Percentiles rank a stretch among this genome's conserved stretches.
Conservation (phyloP, 2,797 vertebrate species). For the Leptatherina wallacei region DNA sequence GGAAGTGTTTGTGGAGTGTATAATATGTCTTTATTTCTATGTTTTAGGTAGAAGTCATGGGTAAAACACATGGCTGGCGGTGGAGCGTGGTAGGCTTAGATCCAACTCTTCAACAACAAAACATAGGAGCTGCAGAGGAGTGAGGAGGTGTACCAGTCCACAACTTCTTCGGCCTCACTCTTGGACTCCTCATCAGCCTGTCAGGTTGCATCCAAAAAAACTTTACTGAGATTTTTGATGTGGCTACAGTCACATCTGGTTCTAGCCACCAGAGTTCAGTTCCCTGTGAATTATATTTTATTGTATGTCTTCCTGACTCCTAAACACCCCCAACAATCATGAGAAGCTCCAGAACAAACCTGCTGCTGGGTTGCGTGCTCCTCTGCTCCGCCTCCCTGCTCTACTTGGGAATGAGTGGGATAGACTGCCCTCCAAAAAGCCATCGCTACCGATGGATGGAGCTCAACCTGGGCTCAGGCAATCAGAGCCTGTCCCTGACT, state of each 20-base stretch:
- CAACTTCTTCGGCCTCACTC: constrained; percentile 12
- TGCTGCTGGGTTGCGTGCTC: constrained; percentile 89
- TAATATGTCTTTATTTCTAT: not conserved
- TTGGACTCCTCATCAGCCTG: not conserved
- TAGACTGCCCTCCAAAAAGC: constrained; percentile 89
- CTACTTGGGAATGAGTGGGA: constrained; percentile 91
- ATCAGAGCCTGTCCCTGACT: constrained; percentile 66
- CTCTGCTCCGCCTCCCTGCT: constrained; percentile 91
- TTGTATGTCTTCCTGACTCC: constrained; percentile 30
- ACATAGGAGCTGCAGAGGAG: constrained; percentile 37
- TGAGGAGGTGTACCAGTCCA: constrained; percentile 7
- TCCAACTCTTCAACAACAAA: constrained; percentile 33
- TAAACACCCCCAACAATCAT: constrained; percentile 66
- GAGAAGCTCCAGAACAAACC: constrained; percentile 88
- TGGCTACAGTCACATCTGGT: not conserved
- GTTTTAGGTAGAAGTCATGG: constrained; percentile 53
- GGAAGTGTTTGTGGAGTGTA: not conserved
- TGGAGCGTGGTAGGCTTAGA: constrained; percentile 34
- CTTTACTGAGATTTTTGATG: constrained; percentile 6
- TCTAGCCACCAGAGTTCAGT: not conserved
- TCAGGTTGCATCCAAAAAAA: not conserved
- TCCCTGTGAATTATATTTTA: constrained; percentile 10
- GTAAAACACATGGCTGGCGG: constrained; percentile 28
- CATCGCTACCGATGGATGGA: constrained; percentile 72
- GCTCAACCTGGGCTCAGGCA: constrained; percentile 73